Conservation (phyloP, 1,140 invertebrate genomes). For the Drosophila pectinifera region DNA sequence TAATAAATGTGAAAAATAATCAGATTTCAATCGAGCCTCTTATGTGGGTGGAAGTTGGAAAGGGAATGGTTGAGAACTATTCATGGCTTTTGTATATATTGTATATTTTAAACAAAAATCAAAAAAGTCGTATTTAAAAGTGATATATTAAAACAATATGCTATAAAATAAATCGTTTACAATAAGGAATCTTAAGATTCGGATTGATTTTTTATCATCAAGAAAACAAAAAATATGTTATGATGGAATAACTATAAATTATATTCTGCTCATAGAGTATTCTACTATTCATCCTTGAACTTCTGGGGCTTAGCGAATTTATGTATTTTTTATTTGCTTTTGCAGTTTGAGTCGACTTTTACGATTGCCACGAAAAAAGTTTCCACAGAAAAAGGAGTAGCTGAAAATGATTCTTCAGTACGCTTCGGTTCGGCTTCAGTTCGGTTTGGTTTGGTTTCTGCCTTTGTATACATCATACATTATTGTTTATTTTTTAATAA, state of each 20-base stretch:
- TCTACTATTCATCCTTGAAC: constrained; percentile 18
- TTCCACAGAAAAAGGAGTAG: constrained; percentile 72
- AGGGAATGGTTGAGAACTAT: neutral
- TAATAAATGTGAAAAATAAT: constrained; percentile 18
- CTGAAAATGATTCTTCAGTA: constrained; percentile 51
- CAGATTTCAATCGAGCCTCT: neutral
- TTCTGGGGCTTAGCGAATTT: constrained; percentile 1
- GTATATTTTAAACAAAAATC: too few species aligned
- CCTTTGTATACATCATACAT: constrained; percentile 57
- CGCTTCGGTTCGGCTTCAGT: constrained; percentile 17
- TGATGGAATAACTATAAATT: neutral
- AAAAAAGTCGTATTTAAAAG: too few species aligned
- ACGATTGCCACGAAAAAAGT: constrained; percentile 67
- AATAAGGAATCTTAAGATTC: too few species aligned
- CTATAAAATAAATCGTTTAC: too few species aligned
- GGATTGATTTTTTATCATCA: neutral
- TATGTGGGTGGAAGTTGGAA: neutral
- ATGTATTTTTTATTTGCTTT: constrained; percentile 62
- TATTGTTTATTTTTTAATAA: constrained; percentile 84
- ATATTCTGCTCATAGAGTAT: constrained; percentile 23
- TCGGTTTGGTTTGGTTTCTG: constrained; percentile 40
- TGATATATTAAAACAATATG: too few species aligned
- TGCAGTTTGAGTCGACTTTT: constrained; percentile 55
- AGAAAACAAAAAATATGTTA: neutral
- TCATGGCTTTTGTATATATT: too few species aligned